Percentiles rank a stretch among this genome's conserved stretches.
Conservation (phyloP, 2,797 vertebrate species). For the Hyperoplus immaculatus region DNA sequence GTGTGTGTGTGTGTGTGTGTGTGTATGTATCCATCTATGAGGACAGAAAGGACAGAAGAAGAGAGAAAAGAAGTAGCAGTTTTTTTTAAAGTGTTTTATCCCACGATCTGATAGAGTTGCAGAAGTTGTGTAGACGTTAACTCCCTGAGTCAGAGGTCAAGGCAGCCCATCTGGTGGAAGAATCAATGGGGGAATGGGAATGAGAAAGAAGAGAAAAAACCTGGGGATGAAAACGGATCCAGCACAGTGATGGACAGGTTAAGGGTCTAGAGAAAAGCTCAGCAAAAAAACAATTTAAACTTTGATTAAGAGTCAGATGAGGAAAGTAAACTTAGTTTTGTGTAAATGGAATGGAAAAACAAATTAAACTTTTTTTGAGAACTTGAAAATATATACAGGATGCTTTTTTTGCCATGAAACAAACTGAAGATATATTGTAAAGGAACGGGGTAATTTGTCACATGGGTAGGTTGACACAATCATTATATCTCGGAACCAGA, state of each 20-base stretch:
- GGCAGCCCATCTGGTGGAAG: constrained; percentile 50
- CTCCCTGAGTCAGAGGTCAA: constrained; percentile 58
- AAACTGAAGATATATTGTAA: background rate
- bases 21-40: background rate
- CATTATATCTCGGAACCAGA: no score
- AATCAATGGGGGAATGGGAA: constrained; percentile 45
- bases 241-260: constrained; percentile 36
- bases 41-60: background rate
- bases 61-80: background rate
- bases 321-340: constrained; percentile 32
- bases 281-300: constrained; percentile 58
- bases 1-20: no score
- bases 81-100: constrained; percentile 22
- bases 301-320: constrained; percentile 40
- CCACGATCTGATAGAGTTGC: constrained; percentile 35
- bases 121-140: constrained; percentile 67
- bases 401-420: background rate
- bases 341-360: background rate
- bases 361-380: background rate
- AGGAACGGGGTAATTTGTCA: background rate
- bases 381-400: background rate
- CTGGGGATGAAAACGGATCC: constrained; percentile 40
- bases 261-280: constrained; percentile 37
- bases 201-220: constrained; percentile 32
- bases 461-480: no score